Percentiles rank a stretch among this genome's conserved stretches.
Conservation (phyloP, 1,140 invertebrate species). For the Listronotus oregonensis region DNA sequence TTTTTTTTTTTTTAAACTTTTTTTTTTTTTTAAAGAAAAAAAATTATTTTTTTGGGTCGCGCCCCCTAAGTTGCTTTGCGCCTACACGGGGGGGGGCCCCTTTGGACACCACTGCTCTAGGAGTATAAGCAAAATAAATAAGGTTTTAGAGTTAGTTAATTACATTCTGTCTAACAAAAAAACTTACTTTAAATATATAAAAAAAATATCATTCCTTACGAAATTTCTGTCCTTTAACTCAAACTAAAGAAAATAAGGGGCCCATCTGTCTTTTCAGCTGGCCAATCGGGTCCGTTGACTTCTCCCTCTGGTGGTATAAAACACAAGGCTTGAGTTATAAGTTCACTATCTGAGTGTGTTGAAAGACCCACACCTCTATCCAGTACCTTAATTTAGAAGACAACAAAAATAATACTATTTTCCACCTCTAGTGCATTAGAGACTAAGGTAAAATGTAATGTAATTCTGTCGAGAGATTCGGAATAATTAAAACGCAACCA, state of each 20-base stretch:
- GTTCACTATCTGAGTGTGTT: slow-evolving; percentile 92
- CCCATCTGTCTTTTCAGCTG: slow-evolving; percentile 90
- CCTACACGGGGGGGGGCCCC: no score
- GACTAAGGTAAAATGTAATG: background rate
- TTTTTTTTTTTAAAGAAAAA: no score
- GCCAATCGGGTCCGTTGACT: slow-evolving; percentile 88
- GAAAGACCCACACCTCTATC: slow-evolving; percentile 89
- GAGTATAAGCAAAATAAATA: no score
- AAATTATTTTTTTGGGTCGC: no score
- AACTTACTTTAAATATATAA: no score
- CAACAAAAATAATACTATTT: background rate
- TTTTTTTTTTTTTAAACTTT: no score
- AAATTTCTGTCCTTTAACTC: slow-evolving; percentile 93
- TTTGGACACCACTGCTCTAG: no score
- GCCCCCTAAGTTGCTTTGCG: no score
- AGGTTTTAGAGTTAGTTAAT: no score
- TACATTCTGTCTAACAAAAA: no score
- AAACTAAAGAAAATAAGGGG: slow-evolving; percentile 90
- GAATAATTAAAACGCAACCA: no score
- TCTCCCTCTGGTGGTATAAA: slow-evolving; percentile 88
- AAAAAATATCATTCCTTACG: slow-evolving; percentile 60
- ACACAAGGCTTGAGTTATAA: slow-evolving; percentile 94
- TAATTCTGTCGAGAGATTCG: no score
- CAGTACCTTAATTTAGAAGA: slow-evolving; percentile 67
- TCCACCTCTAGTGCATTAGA: background rate